Conservation (phyloP, 1,140 invertebrate species). For the Archivesica marissinica region DNA sequence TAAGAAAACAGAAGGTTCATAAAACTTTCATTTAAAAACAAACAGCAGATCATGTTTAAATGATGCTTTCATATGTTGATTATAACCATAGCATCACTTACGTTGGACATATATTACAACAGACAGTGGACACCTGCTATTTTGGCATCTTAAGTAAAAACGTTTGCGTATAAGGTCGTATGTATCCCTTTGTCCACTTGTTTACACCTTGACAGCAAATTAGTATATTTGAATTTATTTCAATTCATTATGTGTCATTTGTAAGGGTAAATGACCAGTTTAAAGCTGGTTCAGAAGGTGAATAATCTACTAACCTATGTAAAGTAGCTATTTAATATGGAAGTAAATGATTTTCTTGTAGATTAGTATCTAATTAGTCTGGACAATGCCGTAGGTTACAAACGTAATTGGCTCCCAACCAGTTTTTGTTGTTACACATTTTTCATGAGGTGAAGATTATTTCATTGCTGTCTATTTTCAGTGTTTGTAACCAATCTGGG, state of each 20-base stretch:
- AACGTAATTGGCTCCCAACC: constrained; percentile 15
- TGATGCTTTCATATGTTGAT: too few species aligned
- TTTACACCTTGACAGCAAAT: constrained; percentile 29
- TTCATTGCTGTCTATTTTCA: background rate
- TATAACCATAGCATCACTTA: too few species aligned
- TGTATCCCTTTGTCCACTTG: constrained; percentile 26
- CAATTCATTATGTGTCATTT: constrained; percentile 45
- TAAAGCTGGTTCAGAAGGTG: constrained; percentile 11
- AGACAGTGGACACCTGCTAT: too few species aligned
- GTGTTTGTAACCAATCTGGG: constrained; percentile 11
- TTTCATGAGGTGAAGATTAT: constrained; percentile 10
- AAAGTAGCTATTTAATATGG: constrained; percentile 33
- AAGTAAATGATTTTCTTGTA: constrained; percentile 27
- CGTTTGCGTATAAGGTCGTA: background rate
- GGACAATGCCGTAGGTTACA: background rate
- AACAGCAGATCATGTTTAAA: too few species aligned
- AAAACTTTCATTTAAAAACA: too few species aligned
- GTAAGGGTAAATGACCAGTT: constrained; percentile 7
- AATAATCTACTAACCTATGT: constrained; percentile 14
- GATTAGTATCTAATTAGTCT: constrained; percentile 28
- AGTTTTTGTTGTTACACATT: constrained; percentile 29
- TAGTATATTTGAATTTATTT: constrained; percentile 41
- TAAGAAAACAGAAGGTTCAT: too few species aligned
- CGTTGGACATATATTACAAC: too few species aligned
- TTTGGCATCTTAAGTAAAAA: constrained; percentile 10